These are phyloP conservation scores for Andrena bicolor DNA, from an alignment of 2,888 invertebrate genomes.

Conservation along the genomic window DNA sequence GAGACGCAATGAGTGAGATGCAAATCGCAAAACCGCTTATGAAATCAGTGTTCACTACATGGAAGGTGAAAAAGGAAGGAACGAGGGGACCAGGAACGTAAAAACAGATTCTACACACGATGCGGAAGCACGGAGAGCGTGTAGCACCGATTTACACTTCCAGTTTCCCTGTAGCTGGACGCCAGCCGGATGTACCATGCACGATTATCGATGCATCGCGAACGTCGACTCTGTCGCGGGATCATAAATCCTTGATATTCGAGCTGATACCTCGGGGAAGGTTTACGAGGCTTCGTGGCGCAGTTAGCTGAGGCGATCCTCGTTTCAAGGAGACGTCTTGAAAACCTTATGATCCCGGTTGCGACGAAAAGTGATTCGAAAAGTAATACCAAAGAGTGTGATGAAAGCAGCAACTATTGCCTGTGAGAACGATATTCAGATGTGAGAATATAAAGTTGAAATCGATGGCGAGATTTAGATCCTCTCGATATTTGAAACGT, in stretches of 20 bases:
- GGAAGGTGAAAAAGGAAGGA: slow-evolving; percentile 3
- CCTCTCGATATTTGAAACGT: too few relatives aligned
- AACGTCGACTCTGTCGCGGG: slow-evolving; percentile 33
- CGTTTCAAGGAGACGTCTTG: not conserved
- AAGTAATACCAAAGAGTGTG: too few relatives aligned
- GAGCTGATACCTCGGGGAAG: slow-evolving; percentile 4
- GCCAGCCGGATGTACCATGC: slow-evolving; percentile 44
- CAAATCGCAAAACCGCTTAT: slow-evolving; percentile 70
- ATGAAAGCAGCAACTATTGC: too few relatives aligned
- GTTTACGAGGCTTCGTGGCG: slow-evolving; percentile 10
- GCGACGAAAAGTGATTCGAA: not conserved
- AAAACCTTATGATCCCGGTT: not conserved
- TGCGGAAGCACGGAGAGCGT: slow-evolving; percentile 69
- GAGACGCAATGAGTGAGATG: slow-evolving; percentile 50
- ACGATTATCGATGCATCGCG: slow-evolving; percentile 62
- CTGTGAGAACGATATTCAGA: too few relatives aligned
- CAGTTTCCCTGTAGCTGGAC: slow-evolving; percentile 42
- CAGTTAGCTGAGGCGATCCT: not conserved
- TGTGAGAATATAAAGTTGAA: too few relatives aligned
- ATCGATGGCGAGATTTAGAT: too few relatives aligned
- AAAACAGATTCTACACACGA: slow-evolving; percentile 73
- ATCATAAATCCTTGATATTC: slow-evolving; percentile 51
- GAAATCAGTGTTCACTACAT: slow-evolving; percentile 54
- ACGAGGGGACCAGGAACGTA: not conserved
- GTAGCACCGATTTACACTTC: slow-evolving; percentile 49